Conservation (phyloP, 37 sponge, comb jelly and placozoan species). For the Petrosia ficiformis region DNA sequence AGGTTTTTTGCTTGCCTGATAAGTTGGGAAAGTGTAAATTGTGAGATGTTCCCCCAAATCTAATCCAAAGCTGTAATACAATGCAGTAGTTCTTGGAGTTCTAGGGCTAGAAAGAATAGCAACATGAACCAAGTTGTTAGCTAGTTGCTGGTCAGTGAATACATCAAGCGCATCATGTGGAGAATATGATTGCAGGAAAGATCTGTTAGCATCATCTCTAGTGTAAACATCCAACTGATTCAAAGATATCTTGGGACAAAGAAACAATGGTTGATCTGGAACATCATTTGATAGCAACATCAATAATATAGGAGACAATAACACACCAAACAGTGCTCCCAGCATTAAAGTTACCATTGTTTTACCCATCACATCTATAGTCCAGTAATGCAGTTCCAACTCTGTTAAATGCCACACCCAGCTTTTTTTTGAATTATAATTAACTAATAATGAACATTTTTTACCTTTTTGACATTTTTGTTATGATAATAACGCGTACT, state of each 20-base stretch:
- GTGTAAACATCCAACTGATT: background rate
- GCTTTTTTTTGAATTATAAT: too few species aligned
- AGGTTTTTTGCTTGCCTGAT: too few species aligned
- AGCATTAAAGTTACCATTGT: conserved; percentile 1
- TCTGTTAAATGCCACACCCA: too few species aligned
- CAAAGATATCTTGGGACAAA: background rate
- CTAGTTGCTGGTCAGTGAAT: background rate
- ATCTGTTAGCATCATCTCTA: background rate
- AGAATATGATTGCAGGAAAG: too few species aligned
- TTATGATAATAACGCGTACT: too few species aligned
- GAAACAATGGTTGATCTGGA: background rate
- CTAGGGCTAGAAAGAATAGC: background rate
- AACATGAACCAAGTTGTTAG: background rate
- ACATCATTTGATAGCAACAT: background rate
- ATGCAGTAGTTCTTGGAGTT: background rate
- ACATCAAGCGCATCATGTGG: too few species aligned
- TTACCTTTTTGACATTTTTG: too few species aligned
- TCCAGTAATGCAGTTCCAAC: too few species aligned
- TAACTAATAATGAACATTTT: too few species aligned
- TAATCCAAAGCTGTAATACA: background rate
- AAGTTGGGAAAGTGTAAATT: background rate
- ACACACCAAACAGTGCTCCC: conserved; percentile 1
- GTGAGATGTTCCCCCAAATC: background rate
- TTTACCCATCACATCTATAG: background rate
- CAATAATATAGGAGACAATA: conserved; percentile 5